Percentiles rank a stretch among this genome's conserved stretches.
Evolutionary conservation across 2,888 invertebrate genomes (phyloP).

Genomic region (Caenorhabditis japonica): DNA sequence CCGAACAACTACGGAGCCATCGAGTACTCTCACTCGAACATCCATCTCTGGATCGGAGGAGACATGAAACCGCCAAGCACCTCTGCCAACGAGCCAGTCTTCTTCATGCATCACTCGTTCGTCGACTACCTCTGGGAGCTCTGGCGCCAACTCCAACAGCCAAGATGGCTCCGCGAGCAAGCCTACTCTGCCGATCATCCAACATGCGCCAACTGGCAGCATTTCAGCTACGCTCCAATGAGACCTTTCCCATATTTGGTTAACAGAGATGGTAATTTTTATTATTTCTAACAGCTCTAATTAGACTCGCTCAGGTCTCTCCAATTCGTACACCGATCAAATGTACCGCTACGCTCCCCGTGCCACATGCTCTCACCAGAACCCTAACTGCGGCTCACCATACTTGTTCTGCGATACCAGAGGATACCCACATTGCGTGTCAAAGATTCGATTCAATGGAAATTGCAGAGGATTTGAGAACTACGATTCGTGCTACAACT

Average conservation of each 20-base stretch:
- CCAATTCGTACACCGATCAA: conserved; percentile 76
- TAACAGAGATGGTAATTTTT: conserved; percentile 70
- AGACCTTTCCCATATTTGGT: conserved; percentile 72
- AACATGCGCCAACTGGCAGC: conserved; percentile 73
- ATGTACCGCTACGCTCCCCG: conserved; percentile 76
- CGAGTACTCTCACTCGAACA: conserved; percentile 76
- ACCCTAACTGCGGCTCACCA: conserved; percentile 73
- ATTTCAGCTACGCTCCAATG: conserved; percentile 76
- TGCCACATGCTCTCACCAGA: conserved; percentile 69
- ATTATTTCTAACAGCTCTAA: neutral
- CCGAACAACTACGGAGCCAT: conserved; percentile 75
- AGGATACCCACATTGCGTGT: conserved; percentile 75
- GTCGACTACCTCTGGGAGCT: conserved; percentile 78
- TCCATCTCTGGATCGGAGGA: conserved; percentile 71
- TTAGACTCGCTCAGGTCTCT: conserved; percentile 63
- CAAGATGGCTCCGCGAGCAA: conserved; percentile 73
- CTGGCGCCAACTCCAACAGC: conserved; percentile 75
- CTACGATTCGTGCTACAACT: conserved; percentile 71
- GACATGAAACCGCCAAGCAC: conserved; percentile 68
- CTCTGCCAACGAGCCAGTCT: conserved; percentile 71
- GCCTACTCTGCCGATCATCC: conserved; percentile 73
- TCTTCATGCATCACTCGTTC: conserved; percentile 78
- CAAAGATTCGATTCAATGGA: conserved; percentile 73
- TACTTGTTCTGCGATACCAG: conserved; percentile 76
- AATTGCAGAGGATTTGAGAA: conserved; percentile 73